Percentiles rank a stretch among this genome's conserved stretches.
Conservation (phyloP, 2,888 invertebrate genomes). For the Altica lythri region DNA sequence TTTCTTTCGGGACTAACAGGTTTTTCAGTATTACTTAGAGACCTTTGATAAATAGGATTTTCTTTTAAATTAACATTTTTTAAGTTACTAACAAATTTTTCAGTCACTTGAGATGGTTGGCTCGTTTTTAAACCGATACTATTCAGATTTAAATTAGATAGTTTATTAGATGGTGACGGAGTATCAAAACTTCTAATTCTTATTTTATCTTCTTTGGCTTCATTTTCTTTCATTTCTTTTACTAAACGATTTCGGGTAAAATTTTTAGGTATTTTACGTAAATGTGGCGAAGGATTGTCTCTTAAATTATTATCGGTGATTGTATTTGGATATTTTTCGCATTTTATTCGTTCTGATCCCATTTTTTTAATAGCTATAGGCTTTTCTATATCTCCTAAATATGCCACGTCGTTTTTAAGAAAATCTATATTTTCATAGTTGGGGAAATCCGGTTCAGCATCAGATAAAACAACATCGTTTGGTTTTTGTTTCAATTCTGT, state of each 20-base stretch:
- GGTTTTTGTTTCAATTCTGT: no score
- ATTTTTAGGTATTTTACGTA: conserved; percentile 54
- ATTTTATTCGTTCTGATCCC: conserved; percentile 23
- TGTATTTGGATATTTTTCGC: conserved; percentile 5
- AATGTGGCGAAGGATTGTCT: conserved; percentile 42
- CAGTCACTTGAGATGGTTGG: conserved; percentile 48
- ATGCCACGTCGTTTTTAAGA: conserved; percentile 50
- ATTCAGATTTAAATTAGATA: conserved; percentile 47
- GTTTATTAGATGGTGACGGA: conserved; percentile 29
- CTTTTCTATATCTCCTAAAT: conserved; percentile 40
- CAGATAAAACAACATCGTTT: background rate
- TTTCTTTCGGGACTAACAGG: conserved; percentile 15
- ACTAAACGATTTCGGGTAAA: conserved; percentile 53
- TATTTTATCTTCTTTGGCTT: conserved; percentile 26
- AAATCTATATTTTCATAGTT: conserved; percentile 54
- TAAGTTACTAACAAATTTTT: conserved; percentile 47
- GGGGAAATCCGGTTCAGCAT: conserved; percentile 37
- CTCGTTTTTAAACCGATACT: conserved; percentile 45
- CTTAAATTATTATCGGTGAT: conserved; percentile 43
- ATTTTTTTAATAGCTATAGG: conserved; percentile 41
- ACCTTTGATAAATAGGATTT: conserved; percentile 23
- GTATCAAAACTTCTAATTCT: conserved; percentile 42
- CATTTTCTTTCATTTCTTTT: conserved; percentile 41
- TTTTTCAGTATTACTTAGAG: conserved; percentile 22
- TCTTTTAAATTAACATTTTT: conserved; percentile 32